Percentiles rank a stretch among this genome's conserved stretches.
These are phyloP conservation scores for Leptinotarsa defecta DNA, from an alignment of 1,140 invertebrate genomes.

Conservation along the genomic window DNA sequence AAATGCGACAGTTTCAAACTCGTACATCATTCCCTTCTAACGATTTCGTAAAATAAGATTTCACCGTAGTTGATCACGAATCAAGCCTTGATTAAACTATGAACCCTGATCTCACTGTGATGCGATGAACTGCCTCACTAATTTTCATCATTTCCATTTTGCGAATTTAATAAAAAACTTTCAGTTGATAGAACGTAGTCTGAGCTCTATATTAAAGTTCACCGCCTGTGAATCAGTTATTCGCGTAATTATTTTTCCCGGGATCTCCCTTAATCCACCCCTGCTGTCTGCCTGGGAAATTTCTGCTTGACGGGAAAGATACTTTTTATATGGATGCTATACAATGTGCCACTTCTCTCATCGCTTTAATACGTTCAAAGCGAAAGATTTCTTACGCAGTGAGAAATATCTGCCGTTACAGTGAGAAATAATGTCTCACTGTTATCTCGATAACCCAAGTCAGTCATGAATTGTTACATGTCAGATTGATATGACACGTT, in stretches of 20 bases:
- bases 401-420: no score
- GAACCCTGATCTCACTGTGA: background rate
- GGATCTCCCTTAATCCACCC: background rate
- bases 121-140: background rate
- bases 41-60: background rate
- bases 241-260: background rate
- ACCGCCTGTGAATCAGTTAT: background rate
- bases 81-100: background rate
- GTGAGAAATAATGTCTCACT: no score
- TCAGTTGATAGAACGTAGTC: background rate
- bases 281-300: background rate
- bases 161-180: slow-evolving; percentile 5
- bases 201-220: background rate
- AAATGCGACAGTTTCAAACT: no score
- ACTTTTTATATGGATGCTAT: no score
- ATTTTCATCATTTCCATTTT: background rate
- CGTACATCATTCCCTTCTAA: no score
- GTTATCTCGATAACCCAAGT: no score
- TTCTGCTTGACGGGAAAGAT: no score
- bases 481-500: no score
- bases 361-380: no score
- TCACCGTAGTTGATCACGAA: background rate
- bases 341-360: no score
- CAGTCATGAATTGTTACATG: no score
- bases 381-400: no score